phyloP scores from a whole-genome alignment of 2,113 vertebrate species.

The Dasypus novemcinctus region DNA sequence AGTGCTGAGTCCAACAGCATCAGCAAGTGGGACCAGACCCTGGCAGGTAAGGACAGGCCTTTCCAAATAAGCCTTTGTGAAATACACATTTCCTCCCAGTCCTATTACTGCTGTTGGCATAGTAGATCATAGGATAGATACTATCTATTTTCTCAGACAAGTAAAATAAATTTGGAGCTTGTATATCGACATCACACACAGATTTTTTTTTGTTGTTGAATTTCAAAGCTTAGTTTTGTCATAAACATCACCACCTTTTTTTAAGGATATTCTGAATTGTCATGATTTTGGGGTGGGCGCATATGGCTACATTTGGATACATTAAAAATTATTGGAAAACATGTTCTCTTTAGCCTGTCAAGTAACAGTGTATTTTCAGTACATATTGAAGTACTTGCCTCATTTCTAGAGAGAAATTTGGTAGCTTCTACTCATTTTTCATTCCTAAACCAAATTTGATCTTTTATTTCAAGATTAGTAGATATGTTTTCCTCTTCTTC shows the following conservation, averaged over 20 bases:
- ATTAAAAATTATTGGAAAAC: constrained; percentile 11
- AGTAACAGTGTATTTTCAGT: not conserved
- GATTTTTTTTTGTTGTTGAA: not conserved
- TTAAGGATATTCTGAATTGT: constrained; percentile 16
- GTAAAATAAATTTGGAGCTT: constrained; percentile 22
- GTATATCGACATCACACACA: not conserved
- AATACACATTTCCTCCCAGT: not conserved
- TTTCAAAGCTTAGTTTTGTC: constrained; percentile 36
- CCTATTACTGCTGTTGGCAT: not conserved
- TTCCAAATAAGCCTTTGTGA: not conserved
- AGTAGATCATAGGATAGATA: not conserved
- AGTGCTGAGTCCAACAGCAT: constrained; percentile 93
- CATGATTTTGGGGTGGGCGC: not conserved
- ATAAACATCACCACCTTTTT: constrained; percentile 1
- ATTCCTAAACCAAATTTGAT: constrained; percentile 47
- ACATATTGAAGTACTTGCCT: constrained; percentile 31
- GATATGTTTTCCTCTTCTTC: not conserved
- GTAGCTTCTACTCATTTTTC: constrained; percentile 30
- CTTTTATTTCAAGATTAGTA: constrained; percentile 28
- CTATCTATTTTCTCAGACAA: not conserved
- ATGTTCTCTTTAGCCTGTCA: not conserved
- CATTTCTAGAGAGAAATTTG: not conserved
- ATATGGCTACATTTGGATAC: constrained; percentile 8
- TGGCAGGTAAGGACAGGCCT: constrained; percentile 91
- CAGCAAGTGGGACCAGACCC: constrained; percentile 98